Conservation (phyloP, 1,140 invertebrate species). For the Pseudomyrmex dendroicus region DNA sequence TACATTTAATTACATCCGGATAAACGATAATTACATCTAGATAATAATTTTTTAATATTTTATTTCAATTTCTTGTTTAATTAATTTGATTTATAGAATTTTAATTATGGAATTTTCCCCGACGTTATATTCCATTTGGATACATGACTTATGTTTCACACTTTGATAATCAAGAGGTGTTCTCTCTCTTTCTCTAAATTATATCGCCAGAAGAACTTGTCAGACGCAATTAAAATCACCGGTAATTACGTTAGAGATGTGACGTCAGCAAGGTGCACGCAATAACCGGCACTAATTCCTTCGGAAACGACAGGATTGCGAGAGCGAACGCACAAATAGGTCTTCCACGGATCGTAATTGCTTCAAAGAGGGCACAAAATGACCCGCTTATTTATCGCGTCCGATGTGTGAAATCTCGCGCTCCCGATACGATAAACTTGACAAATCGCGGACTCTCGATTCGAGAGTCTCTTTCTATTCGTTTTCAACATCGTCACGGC, state of each 20-base stretch:
- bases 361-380: not conserved
- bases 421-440: constrained; percentile 40
- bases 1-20: too few relatives aligned
- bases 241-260: not conserved
- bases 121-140: too few relatives aligned
- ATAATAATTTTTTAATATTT: too few relatives aligned
- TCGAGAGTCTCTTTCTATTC: constrained; percentile 8
- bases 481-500: not conserved
- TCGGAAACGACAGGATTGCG: not conserved
- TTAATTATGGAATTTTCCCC: too few relatives aligned
- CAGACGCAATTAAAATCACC: not conserved
- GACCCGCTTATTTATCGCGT: constrained; percentile 36
- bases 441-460: constrained; percentile 1
- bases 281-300: constrained; percentile 24
- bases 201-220: too few relatives aligned
- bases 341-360: constrained; percentile 31
- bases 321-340: constrained; percentile 25
- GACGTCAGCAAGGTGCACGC: not conserved
- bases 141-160: too few relatives aligned
- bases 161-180: too few relatives aligned
- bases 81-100: too few relatives aligned
- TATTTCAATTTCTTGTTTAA: too few relatives aligned
- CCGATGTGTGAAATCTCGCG: constrained; percentile 16
- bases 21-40: too few relatives aligned
- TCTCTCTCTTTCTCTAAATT: too few relatives aligned